These are phyloP conservation scores for Pseudanteris insignis DNA, from an alignment of 2,888 invertebrate genomes.

Conservation along the genomic window DNA sequence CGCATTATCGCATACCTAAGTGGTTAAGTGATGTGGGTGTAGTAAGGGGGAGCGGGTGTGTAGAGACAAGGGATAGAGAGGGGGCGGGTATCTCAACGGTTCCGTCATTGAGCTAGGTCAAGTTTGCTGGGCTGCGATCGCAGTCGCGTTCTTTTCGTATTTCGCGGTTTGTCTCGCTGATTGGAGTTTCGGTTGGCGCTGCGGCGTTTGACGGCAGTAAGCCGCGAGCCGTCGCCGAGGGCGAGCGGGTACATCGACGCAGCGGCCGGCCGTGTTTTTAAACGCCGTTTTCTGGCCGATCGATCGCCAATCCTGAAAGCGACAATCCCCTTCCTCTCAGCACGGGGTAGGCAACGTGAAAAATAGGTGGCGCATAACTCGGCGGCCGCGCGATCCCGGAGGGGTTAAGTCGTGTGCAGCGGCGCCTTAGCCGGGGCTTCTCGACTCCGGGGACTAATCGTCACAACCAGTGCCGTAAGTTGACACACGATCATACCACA, in stretches of 20 bases:
- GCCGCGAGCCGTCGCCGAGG: constrained; percentile 11
- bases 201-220: background rate
- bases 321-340: no score
- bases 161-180: no score
- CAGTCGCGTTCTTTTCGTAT: constrained; percentile 2
- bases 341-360: no score
- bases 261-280: background rate
- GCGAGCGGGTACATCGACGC: background rate
- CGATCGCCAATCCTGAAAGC: constrained; percentile 1
- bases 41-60: no score
- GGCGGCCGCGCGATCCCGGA: no score
- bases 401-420: no score
- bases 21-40: no score
- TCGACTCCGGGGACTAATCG: background rate
- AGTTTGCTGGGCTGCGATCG: constrained; percentile 23
- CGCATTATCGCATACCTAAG: no score
- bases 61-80: no score
- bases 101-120: constrained; percentile 28
- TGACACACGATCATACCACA: no score
- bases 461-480: constrained; percentile 56
- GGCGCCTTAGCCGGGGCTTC: no score
- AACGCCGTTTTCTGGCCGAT: background rate
- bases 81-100: constrained; percentile 7
- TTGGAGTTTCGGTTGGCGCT: background rate
- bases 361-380: background rate